Base-by-base conservation (phyloP, 2,888 invertebrate genomes). In the Drosophila sordidula region DNA sequence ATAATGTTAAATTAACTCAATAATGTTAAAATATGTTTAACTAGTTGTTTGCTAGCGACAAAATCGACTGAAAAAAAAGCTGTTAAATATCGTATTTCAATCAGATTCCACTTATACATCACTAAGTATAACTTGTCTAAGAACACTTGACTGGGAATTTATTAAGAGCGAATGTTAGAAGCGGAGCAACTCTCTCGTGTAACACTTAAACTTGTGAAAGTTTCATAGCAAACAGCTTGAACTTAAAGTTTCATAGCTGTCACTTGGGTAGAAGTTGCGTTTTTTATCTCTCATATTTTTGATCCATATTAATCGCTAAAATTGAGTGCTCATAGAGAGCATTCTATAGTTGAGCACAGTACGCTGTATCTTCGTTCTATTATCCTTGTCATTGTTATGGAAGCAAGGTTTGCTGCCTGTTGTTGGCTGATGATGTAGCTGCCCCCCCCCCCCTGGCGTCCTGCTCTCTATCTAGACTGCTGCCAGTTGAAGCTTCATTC, bases 401-500 rank as follows among this genome's bases (percentile, higher is more conserved):
- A 11, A 32, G 70, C 49, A 46, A 59, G 81, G 59, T 45, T 56
- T 58, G 12, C 42, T 18, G 42, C 42, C 61, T 44, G 34, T 12
- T 29, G 29, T 38, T 32, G 41, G 26, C 34, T 22, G 45, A 45
- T 39, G 55, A 39, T 61, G 45, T 46, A 11, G 18, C 39, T 8
- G n/a, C 32, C 3, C 0, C 36, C 18, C 32, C 12, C 14, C 6
- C 4, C 26, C 2, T 2, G 11, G n/a, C 38, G 3, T 18, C 34
- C 22, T 34, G 38, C 50, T 25, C 54, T 25, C 52, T 54, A 34
- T 29, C 29, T 32, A 41, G 56, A 34, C 50, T 54, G 67, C 51
- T 51, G 61, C 59, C 88, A 86, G 87, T 82, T 69, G 87, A 88
- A 70, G 84, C 80, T 86, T 76, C 77, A 86, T 88, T 82, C 84